Percentiles rank a stretch among this genome's conserved stretches.
These are phyloP conservation scores for Microplitis demolitor DNA, from an alignment of 1,140 invertebrate species.

Conservation along the genomic window DNA sequence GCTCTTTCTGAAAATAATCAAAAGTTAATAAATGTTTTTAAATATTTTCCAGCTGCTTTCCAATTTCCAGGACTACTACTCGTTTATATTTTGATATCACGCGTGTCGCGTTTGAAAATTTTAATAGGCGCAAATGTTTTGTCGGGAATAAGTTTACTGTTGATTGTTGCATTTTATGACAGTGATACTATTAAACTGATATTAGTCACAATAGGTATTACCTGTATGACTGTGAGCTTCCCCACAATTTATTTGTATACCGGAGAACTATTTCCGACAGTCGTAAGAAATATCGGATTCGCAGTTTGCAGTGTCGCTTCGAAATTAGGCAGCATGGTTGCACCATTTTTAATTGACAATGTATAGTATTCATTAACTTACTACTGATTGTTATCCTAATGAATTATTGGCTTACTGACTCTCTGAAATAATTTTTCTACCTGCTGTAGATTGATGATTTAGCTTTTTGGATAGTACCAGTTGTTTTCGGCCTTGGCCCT, in stretches of 20 bases:
- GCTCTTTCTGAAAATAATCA: no score
- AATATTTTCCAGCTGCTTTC: constrained; percentile 47
- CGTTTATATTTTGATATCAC: constrained; percentile 51
- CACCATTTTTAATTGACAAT: constrained; percentile 67
- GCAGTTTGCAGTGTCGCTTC: constrained; percentile 67
- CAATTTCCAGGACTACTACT: constrained; percentile 55
- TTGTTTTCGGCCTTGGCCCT: constrained; percentile 64
- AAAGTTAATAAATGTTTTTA: no score
- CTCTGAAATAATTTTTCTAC: neutral
- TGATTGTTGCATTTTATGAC: constrained; percentile 33
- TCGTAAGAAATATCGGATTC: constrained; percentile 69
- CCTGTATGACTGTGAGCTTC: constrained; percentile 66
- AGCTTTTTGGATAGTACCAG: constrained; percentile 57
- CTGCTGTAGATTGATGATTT: constrained; percentile 33
- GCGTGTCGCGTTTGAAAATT: constrained; percentile 57
- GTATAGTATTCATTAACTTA: constrained; percentile 37
- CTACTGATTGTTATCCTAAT: no score
- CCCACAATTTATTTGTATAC: constrained; percentile 69
- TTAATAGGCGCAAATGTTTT: constrained; percentile 51
- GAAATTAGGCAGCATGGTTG: constrained; percentile 70
- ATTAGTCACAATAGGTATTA: constrained; percentile 68
- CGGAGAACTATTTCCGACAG: constrained; percentile 72
- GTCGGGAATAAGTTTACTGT: constrained; percentile 47
- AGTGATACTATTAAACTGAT: constrained; percentile 47
- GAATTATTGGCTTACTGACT: neutral